Base-by-base conservation (phyloP, 2,888 invertebrate genomes). In the Malacosoma neustria region DNA sequence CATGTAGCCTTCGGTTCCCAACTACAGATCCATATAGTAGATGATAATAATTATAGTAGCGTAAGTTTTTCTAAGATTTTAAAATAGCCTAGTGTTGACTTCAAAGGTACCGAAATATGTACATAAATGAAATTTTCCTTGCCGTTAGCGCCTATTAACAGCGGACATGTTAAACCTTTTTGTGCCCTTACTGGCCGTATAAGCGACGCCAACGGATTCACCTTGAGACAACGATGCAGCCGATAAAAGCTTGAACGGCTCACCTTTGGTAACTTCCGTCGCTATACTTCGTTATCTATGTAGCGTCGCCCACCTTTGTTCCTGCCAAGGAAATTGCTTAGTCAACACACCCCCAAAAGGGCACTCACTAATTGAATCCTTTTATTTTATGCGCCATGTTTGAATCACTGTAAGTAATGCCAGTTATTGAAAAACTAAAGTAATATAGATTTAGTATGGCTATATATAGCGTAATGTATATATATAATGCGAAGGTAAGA, bases 181-280 rank as follows among this genome's bases (percentile, higher is more conserved):
- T 22, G 22, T 22, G 4, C 22, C 22, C 6, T 22, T 22, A 22
- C 9, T 22, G 6, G 22, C 9, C 7, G 4, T 22, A 22, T 22
- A 22, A 22, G 7, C 22, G 22, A 9, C 7, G 22, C 22, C 22
- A 22, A 5, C 22, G 22, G 6, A 9, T 22, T 5, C 22, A 22
- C 22, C 22, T 22, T 22, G 22, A 3, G 9, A 22, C 22, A 22
- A 22, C 9, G 22, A 22, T 22, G 22, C 22, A 22, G 6, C 22
- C 22, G 22, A 22, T 22, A 22, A 22, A 22, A 22, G 7, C 22
- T 7, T 22, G 9, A 9, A 22, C 22, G 22, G 22, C 22, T 22
- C 9, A 22, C 5, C 63, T 72, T 72, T 62, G 72, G 72, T 49
- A 46, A 73, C 73, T 68, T 76, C 72, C 73, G 72, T 52, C 55